phyloP scores from a whole-genome alignment of 2,797 vertebrate genomes.

The Anolis apletophallus region DNA sequence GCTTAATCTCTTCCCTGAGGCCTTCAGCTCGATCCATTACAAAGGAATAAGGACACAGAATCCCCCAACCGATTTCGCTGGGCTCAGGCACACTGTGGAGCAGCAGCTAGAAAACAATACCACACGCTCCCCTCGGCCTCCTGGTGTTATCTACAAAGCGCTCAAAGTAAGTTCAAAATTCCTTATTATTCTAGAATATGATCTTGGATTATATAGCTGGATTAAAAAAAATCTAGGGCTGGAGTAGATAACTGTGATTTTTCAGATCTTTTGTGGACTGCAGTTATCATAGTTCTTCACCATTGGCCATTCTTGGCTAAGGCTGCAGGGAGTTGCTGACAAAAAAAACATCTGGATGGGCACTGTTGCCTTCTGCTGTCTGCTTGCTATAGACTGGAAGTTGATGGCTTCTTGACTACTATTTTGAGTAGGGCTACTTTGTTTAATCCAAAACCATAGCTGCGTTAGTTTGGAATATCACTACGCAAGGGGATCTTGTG shows the following conservation, averaged over 20 bases:
- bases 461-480: too few relatives aligned
- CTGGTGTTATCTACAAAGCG: constrained; percentile 94
- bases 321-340: too few relatives aligned
- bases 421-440: too few relatives aligned
- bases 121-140: constrained; percentile 92
- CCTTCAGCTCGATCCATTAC: constrained; percentile 96
- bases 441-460: too few relatives aligned
- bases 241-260: neutral
- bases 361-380: neutral
- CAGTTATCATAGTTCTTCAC: too few relatives aligned
- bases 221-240: neutral
- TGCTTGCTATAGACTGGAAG: too few relatives aligned
- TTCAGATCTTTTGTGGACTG: neutral
- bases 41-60: constrained; percentile 93
- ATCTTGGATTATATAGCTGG: neutral
- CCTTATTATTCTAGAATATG: neutral
- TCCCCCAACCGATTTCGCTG: constrained; percentile 93
- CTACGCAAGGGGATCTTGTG: too few relatives aligned
- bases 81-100: constrained; percentile 88
- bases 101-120: constrained; percentile 93
- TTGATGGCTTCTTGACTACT: too few relatives aligned
- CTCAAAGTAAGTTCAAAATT: constrained; percentile 84
- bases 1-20: constrained; percentile 92
- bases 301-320: too few relatives aligned
- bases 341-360: too few relatives aligned